Conservation (phyloP, 2,888 invertebrate species). For the Mesodorylaimus sp. region DNA sequence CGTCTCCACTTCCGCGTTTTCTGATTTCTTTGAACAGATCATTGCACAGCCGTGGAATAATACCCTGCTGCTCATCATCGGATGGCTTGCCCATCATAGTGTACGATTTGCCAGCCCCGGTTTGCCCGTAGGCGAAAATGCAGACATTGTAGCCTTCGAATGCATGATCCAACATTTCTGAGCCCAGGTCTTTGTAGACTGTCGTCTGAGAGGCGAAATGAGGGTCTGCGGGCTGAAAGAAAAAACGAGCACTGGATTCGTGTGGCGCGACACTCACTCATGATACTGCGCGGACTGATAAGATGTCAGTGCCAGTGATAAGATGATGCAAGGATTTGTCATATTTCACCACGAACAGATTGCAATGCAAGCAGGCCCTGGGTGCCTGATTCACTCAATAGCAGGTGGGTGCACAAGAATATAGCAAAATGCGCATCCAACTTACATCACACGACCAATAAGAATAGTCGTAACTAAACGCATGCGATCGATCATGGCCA, state of each 20-base stretch:
- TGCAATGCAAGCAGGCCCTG: too few species aligned
- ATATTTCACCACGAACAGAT: too few species aligned
- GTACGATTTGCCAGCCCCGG: slow-evolving; percentile 97
- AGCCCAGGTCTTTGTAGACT: slow-evolving; percentile 96
- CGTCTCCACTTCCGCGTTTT: slow-evolving; percentile 50
- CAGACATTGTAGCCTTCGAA: slow-evolving; percentile 99
- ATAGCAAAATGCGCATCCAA: neutral
- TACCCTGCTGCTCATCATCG: slow-evolving; percentile 58
- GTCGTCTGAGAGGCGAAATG: slow-evolving; percentile 78
- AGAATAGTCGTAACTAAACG: slow-evolving; percentile 95
- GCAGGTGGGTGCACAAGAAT: too few species aligned
- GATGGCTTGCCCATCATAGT: slow-evolving; percentile 78
- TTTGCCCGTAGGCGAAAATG: slow-evolving; percentile 98
- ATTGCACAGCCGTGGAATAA: slow-evolving; percentile 88
- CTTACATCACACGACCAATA: slow-evolving; percentile 67
- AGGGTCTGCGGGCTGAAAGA: slow-evolving; percentile 51
- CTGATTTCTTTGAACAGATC: slow-evolving; percentile 69
- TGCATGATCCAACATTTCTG: slow-evolving; percentile 96
- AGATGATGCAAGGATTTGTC: too few species aligned
- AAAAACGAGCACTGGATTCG: too few species aligned
- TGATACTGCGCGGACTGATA: too few species aligned
- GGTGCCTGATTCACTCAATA: too few species aligned
- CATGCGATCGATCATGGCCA: slow-evolving; percentile 67
- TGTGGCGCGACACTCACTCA: too few species aligned
- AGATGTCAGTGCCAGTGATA: too few species aligned